A percentile compares a stretch with the other conserved stretches of the same genome.
phyloP scores from a whole-genome alignment of 2,797 vertebrate genomes.

The Phyllotis vaccarum region DNA sequence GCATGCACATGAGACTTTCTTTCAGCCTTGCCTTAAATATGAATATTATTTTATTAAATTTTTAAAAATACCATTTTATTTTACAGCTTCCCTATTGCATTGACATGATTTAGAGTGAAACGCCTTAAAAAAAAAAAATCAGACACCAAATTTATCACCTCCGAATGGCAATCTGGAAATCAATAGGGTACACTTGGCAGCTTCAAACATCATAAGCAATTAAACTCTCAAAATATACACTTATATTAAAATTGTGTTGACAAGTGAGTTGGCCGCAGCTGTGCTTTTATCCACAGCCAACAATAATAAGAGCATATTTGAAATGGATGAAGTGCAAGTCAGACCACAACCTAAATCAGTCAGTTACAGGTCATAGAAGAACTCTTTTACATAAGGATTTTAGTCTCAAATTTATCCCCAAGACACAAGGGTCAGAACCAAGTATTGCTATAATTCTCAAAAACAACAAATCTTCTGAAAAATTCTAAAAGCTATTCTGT shows the following conservation, averaged over 20 bases:
- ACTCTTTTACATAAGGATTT: constrained; percentile 37
- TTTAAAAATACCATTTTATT: background rate
- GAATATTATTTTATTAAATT: background rate
- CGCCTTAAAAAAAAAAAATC: background rate
- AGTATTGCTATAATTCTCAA: background rate
- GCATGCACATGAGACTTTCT: background rate
- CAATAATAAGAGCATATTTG: constrained; percentile 9
- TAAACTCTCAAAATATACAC: constrained; percentile 69
- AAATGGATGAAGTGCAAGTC: constrained; percentile 21
- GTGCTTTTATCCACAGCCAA: constrained; percentile 59
- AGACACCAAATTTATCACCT: constrained; percentile 56
- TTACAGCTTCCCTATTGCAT: background rate
- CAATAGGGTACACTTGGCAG: constrained; percentile 58
- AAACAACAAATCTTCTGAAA: background rate
- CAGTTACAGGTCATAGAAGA: background rate
- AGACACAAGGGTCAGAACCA: background rate
- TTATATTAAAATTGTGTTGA: constrained; percentile 70
- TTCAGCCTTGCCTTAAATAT: constrained; percentile 43
- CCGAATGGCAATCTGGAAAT: constrained; percentile 63
- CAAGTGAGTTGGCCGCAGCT: constrained; percentile 70
- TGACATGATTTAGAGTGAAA: constrained; percentile 51
- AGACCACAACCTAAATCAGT: background rate
- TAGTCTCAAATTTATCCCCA: constrained; percentile 11
- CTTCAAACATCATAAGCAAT: constrained; percentile 66
- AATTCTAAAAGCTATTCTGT: background rate